A percentile compares a stretch with the other conserved stretches of the same genome.
phyloP scores from a whole-genome alignment of 2,113 vertebrate genomes.

The Pongo pygmaeus region DNA sequence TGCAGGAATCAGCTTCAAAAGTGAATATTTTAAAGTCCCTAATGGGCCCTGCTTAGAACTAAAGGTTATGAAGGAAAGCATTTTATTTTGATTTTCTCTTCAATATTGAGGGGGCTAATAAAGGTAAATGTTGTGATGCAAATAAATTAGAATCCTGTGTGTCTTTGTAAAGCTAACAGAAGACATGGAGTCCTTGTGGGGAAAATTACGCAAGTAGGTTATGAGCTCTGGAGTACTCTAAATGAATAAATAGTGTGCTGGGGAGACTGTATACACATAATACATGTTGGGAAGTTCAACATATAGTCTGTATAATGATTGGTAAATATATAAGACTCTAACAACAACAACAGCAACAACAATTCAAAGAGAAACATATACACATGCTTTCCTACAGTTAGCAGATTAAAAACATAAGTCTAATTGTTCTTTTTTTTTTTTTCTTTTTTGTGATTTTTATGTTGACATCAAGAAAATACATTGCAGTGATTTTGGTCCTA shows the following conservation, averaged over 20 bases:
- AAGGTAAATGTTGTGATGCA: slow-evolving; percentile 35
- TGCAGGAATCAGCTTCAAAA: slow-evolving; percentile 21
- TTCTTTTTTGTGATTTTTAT: not conserved
- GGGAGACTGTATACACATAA: not conserved
- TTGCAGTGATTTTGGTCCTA: not conserved
- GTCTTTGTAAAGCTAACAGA: slow-evolving; percentile 35
- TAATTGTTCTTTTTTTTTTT: not conserved
- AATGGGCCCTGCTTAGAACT: slow-evolving; percentile 2
- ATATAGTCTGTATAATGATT: slow-evolving; percentile 41
- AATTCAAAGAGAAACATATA: slow-evolving; percentile 40
- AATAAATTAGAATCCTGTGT: slow-evolving; percentile 32
- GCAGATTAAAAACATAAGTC: slow-evolving; percentile 56
- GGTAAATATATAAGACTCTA: slow-evolving; percentile 43
- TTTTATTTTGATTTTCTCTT: slow-evolving; percentile 62
- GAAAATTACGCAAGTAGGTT: not conserved
- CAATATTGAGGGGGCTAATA: slow-evolving; percentile 31
- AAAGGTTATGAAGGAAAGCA: slow-evolving; percentile 40
- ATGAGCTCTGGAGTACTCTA: not conserved
- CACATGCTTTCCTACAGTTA: not conserved
- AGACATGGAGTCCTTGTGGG: slow-evolving; percentile 27
- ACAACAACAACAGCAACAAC: not conserved
- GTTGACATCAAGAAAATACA: not conserved
- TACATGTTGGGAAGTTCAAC: slow-evolving; percentile 6
- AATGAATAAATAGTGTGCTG: slow-evolving; percentile 34
- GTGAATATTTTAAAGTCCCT: slow-evolving; percentile 45